Conservation (phyloP, 2,888 invertebrate species). For the Diplazon laetatorius region DNA sequence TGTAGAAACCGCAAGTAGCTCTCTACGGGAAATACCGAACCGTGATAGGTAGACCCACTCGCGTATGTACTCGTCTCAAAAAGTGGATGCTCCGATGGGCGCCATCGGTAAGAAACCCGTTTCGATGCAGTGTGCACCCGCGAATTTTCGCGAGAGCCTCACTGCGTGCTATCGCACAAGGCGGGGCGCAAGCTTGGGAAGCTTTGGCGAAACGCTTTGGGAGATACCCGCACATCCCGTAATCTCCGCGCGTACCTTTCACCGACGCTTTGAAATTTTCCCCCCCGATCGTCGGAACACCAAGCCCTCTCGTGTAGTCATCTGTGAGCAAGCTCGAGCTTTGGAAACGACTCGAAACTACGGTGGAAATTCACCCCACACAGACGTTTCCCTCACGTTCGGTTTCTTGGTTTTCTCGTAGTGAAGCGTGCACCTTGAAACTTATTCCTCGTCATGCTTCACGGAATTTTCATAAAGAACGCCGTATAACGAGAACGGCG, state of each 20-base stretch:
- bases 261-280: slow-evolving; percentile 50
- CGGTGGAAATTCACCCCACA: not conserved
- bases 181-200: not conserved
- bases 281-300: slow-evolving; percentile 33
- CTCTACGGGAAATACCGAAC: not conserved
- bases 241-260: slow-evolving; percentile 31
- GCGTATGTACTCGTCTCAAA: slow-evolving; percentile 18
- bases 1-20: not conserved
- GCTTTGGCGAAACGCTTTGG: slow-evolving; percentile 12
- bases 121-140: slow-evolving; percentile 3
- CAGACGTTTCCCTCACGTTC: not conserved
- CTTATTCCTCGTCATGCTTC: not conserved
- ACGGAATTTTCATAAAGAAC: slow-evolving; percentile 14
- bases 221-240: slow-evolving; percentile 22
- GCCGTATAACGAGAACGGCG: not conserved
- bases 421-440: slow-evolving; percentile 10
- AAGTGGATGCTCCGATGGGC: slow-evolving; percentile 4
- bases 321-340: slow-evolving; percentile 12
- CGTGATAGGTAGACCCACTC: not conserved
- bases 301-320: slow-evolving; percentile 22
- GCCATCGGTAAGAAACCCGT: slow-evolving; percentile 24
- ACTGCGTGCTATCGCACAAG: not conserved
- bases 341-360: slow-evolving; percentile 5
- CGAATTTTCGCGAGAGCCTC: slow-evolving; percentile 1
- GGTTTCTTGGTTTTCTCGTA: not conserved